Evolutionary conservation across 1,140 invertebrate genomes (phyloP), one percentile per base, ranked within the genome.

Genomic region (Aphaenogaster ashmeadi): DNA sequence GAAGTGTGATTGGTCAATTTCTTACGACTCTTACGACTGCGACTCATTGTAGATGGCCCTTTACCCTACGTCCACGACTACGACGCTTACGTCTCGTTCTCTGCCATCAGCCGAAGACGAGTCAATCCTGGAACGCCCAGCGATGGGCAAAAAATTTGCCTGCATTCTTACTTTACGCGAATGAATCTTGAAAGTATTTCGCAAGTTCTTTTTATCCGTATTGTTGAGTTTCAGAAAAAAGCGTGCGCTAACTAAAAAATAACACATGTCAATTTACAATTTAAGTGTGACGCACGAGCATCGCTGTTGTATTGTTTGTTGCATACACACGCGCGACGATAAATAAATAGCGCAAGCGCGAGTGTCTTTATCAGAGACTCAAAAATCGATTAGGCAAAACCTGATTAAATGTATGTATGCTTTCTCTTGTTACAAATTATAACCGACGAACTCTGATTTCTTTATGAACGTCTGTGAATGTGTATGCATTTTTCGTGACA

Each of bases 181-280:
- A 47, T 72, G 27, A 72, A 74, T 47, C 18, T 21, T 18, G 8
- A 58, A 58, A 71, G 11, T 56, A 47, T 83, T 47, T 13, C 27
- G 27, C 21, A 18, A 6, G 5, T 21, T 62, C 52, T 15, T 62
- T 44, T 67, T 71, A 56, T 11, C 38, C 9, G 15, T 44, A 44
- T 8, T 58, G 41, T 62, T 21, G 27, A 6, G 15, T 41, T 81
- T 71, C 13, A 47, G n/a, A 38, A 47, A 80, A 80, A 79, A 81
- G 38, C 13, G 38, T 71, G 36, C 36, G 15, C 58, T 81, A 71
- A 81, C 50, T 56, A 56, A 81, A 72, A 56, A 81, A 60, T 56
- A 71, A 81, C 79, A 81, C n/a, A 56, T 81, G 79, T 72, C 66
- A 71, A 81, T 81, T 72, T 81, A 81, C 79, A 81, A 81, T 81